phyloP scores from a whole-genome alignment of 1,140 invertebrate species.

The Saccostrea glomerata region DNA sequence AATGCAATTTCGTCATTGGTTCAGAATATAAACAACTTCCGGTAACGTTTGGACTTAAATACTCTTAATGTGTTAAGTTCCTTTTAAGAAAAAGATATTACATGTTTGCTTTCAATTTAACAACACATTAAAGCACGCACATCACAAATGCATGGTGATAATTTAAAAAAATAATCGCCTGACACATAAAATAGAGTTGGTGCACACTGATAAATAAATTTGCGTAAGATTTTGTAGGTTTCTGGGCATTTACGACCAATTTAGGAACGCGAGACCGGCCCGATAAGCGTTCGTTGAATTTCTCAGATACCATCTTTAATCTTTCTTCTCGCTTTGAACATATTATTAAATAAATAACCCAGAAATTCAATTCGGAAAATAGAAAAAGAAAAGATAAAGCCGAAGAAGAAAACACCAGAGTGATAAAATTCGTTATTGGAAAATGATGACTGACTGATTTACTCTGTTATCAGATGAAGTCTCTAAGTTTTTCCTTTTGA shows the following conservation, averaged over 20 bases:
- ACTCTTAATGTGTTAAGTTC: slow-evolving; percentile 36
- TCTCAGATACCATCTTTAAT: slow-evolving; percentile 34
- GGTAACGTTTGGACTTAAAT: slow-evolving; percentile 35
- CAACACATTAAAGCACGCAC: slow-evolving; percentile 37
- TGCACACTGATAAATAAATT: slow-evolving; percentile 37
- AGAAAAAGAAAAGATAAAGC: slow-evolving; percentile 32
- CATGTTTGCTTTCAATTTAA: slow-evolving; percentile 38
- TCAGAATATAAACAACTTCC: slow-evolving; percentile 36
- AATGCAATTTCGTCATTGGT: slow-evolving; percentile 31
- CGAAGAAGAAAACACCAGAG: slow-evolving; percentile 10
- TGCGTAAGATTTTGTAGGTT: slow-evolving; percentile 33
- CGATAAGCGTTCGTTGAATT: slow-evolving; percentile 27
- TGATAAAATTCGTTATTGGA: slow-evolving; percentile 37
- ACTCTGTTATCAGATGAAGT: slow-evolving; percentile 9
- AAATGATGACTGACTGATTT: slow-evolving; percentile 28
- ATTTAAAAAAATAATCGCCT: slow-evolving; percentile 29
- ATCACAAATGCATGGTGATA: slow-evolving; percentile 31
- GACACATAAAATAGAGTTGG: slow-evolving; percentile 31
- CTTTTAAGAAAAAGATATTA: slow-evolving; percentile 37
- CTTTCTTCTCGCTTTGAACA: slow-evolving; percentile 36
- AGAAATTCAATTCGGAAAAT: slow-evolving; percentile 25
- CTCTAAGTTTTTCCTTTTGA: slow-evolving; percentile 7
- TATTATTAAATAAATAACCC: slow-evolving; percentile 33
- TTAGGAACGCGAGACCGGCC: slow-evolving; percentile 14
- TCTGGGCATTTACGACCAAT: slow-evolving; percentile 22